A percentile compares a stretch with the other conserved stretches of the same genome.
phyloP scores from a whole-genome alignment of 2,888 invertebrate genomes.

The Ischnus inquisitorius region DNA sequence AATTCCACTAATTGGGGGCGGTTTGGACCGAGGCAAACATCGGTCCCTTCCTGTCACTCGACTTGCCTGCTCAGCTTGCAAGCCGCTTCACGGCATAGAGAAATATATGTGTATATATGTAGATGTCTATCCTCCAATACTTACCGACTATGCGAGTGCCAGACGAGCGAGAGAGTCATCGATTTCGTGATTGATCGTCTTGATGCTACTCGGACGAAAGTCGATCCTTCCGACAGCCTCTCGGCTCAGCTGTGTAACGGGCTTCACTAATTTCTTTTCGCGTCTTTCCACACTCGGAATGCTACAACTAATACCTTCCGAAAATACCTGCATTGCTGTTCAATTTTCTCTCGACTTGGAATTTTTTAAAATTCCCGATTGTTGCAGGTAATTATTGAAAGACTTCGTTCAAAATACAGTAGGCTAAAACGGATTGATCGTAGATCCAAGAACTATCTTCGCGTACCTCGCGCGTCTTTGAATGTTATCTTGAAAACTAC shows the following conservation, averaged over 20 bases:
- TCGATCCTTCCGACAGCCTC: constrained; percentile 53
- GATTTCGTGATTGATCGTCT: constrained; percentile 79
- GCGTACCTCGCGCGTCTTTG: too few species aligned
- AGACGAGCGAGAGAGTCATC: constrained; percentile 70
- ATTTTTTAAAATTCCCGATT: background rate
- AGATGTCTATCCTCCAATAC: constrained; percentile 35
- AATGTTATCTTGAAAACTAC: too few species aligned
- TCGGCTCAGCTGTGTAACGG: constrained; percentile 27
- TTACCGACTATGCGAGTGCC: constrained; percentile 20
- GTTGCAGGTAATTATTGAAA: background rate
- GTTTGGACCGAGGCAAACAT: constrained; percentile 82
- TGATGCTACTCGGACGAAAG: constrained; percentile 52
- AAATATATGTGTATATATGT: constrained; percentile 22
- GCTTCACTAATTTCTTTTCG: constrained; percentile 56
- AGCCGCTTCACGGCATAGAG: constrained; percentile 55
- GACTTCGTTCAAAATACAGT: too few species aligned
- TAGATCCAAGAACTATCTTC: too few species aligned
- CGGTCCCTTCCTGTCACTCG: constrained; percentile 73
- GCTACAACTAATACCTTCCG: constrained; percentile 26
- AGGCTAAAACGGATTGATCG: too few species aligned
- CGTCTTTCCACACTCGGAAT: constrained; percentile 33
- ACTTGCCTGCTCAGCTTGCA: constrained; percentile 66
- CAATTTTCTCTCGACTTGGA: constrained; percentile 6
- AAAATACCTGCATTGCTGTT: background rate
- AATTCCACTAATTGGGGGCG: constrained; percentile 85